A percentile compares a stretch with the other conserved stretches of the same genome.
phyloP scores from a whole-genome alignment of 2,888 invertebrate species.

The Tipula unca region DNA sequence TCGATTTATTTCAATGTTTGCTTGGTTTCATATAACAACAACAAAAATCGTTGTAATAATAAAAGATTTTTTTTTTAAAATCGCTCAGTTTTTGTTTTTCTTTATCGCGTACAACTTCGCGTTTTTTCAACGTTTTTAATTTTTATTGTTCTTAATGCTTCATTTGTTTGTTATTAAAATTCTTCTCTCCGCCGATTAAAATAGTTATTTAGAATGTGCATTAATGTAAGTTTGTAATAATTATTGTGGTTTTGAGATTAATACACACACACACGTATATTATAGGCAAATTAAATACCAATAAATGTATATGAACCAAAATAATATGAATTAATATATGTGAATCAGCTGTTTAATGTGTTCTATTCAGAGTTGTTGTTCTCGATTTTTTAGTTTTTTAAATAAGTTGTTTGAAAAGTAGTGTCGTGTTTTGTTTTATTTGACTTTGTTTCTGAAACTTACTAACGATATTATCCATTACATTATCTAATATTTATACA shows the following conservation, averaged over 20 bases:
- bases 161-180: background rate
- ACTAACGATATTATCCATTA: background rate
- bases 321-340: background rate
- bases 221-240: background rate
- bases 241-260: background rate
- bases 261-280: background rate
- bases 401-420: background rate
- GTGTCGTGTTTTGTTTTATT: background rate
- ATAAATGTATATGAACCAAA: background rate
- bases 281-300: too few relatives aligned
- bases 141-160: background rate
- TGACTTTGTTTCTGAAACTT: background rate
- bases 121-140: background rate
- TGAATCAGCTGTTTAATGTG: background rate
- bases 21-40: background rate
- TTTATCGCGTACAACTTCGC: background rate
- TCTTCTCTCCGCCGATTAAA: background rate
- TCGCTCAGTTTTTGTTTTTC: background rate
- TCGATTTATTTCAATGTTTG: background rate
- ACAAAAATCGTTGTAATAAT: background rate
- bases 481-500: too few relatives aligned
- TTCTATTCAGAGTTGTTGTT: background rate
- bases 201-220: background rate
- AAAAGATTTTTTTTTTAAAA: background rate
- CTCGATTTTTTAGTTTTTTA: background rate